These are phyloP conservation scores for Diarsia mendica DNA, from an alignment of 2,888 invertebrate species.

Conservation along the genomic window DNA sequence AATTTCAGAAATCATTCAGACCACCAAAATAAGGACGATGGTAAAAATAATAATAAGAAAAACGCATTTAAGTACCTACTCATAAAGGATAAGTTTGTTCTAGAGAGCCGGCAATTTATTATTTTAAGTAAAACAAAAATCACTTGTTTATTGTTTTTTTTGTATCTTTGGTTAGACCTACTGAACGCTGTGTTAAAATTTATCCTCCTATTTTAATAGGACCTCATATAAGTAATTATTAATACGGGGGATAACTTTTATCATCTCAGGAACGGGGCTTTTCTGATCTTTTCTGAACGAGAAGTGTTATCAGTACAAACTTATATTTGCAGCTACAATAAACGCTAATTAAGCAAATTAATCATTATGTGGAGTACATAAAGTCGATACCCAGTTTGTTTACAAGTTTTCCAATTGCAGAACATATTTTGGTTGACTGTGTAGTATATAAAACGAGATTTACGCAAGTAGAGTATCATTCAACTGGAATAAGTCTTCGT, in stretches of 20 bases:
- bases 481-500: conserved; percentile 5
- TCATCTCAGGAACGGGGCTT: conserved; percentile 19
- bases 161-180: too few relatives aligned
- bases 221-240: too few relatives aligned
- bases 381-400: background rate
- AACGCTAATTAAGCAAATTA: background rate
- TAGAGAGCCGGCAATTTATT: too few relatives aligned
- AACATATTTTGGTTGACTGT: background rate
- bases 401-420: background rate
- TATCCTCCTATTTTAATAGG: too few relatives aligned
- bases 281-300: background rate
- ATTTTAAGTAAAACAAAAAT: too few relatives aligned
- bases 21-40: too few relatives aligned
- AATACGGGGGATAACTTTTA: conserved; percentile 15
- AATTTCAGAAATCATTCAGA: too few relatives aligned
- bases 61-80: too few relatives aligned
- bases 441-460: conserved; percentile 35
- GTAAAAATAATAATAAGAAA: too few relatives aligned
- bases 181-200: too few relatives aligned
- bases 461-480: conserved; percentile 44
- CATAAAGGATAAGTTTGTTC: too few relatives aligned
- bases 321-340: background rate
- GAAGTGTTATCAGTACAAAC: conserved; percentile 22
- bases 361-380: background rate
- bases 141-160: too few relatives aligned